Conservation (phyloP, 2,797 vertebrate genomes). For the Champsocephalus esox region DNA sequence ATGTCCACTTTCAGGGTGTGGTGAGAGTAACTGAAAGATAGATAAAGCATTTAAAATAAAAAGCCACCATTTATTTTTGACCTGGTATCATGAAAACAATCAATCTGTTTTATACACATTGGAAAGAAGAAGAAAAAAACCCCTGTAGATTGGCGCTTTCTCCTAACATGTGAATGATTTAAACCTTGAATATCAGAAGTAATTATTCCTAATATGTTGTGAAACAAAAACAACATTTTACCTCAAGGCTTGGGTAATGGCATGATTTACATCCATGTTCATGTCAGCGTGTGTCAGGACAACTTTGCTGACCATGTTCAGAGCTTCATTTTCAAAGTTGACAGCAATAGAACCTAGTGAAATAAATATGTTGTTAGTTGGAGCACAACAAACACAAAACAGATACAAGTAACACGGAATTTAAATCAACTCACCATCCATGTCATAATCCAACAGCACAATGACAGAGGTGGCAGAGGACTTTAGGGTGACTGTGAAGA, state of each 20-base stretch:
- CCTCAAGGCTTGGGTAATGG: slow-evolving; percentile 71
- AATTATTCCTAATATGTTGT: neutral
- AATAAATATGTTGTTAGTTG: slow-evolving; percentile 33
- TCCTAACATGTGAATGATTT: slow-evolving; percentile 47
- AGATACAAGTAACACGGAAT: neutral
- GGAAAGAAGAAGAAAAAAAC: neutral
- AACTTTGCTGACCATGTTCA: slow-evolving; percentile 75
- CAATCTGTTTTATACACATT: neutral
- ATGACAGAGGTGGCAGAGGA: slow-evolving; percentile 88
- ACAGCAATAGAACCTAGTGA: slow-evolving; percentile 82
- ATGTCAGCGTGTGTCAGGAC: slow-evolving; percentile 88
- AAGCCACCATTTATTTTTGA: neutral
- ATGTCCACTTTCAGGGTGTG: slow-evolving; percentile 80
- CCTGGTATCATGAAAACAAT: neutral
- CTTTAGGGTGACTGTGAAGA: slow-evolving; percentile 83
- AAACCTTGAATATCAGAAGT: neutral
- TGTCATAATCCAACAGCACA: slow-evolving; percentile 88
- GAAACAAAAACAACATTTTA: slow-evolving; percentile 52
- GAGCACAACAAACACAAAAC: neutral
- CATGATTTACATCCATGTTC: slow-evolving; percentile 82
- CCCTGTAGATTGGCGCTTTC: slow-evolving; percentile 57
- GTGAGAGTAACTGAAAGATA: slow-evolving; percentile 59
- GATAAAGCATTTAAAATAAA: slow-evolving; percentile 23
- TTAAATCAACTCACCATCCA: slow-evolving; percentile 88
- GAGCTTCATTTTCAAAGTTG: slow-evolving; percentile 72